Evolutionary conservation across 2,113 vertebrate species (phyloP).

Genomic region (Cariama cristata): DNA sequence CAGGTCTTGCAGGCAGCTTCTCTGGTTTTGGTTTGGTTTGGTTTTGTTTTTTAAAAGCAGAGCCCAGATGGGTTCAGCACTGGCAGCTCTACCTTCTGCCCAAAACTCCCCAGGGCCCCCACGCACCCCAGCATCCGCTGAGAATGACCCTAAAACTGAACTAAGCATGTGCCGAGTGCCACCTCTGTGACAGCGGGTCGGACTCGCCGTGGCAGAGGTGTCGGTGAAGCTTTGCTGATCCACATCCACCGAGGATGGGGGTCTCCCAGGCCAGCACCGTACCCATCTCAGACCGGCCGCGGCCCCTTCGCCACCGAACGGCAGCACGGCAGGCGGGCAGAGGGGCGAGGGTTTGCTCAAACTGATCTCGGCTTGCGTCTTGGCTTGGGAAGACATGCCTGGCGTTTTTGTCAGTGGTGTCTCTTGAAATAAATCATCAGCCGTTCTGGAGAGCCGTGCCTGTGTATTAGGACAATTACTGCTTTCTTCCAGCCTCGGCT

Average conservation of each 20-base stretch:
- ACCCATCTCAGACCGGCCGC: neutral
- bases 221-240: neutral
- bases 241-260: fast-evolving
- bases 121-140: neutral
- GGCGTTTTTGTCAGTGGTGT: neutral
- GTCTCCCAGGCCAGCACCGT: neutral
- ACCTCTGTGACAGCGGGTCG: neutral
- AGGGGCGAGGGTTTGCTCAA: neutral
- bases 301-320: neutral
- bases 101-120: neutral
- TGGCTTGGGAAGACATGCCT: neutral
- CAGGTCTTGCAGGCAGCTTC: neutral
- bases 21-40: neutral
- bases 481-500: neutral
- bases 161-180: neutral
- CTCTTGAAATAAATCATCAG: constrained; percentile 28
- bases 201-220: neutral
- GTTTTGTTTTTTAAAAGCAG: neutral
- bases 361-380: neutral
- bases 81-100: neutral
- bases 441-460: neutral
- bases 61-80: neutral
- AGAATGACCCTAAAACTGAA: neutral
- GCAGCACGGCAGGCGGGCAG: neutral
- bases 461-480: constrained; percentile 8